These are phyloP conservation scores for Tamandua tetradactyla DNA, from an alignment of 2,797 vertebrate species.

Conservation along the genomic window DNA sequence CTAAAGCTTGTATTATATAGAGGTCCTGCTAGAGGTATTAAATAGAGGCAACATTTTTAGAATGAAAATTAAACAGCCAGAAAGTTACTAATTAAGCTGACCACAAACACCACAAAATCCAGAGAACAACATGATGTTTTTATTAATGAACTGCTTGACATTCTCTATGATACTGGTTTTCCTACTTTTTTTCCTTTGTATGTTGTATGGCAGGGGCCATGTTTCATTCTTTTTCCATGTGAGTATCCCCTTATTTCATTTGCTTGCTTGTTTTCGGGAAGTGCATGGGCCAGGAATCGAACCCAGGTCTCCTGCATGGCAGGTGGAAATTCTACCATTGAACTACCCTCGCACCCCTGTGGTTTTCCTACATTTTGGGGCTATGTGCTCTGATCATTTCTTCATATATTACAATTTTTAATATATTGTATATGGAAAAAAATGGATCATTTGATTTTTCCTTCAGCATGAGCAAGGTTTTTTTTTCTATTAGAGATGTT, in stretches of 20 bases:
- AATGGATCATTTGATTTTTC: too few relatives aligned
- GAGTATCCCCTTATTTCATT: too few relatives aligned
- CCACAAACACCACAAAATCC: not conserved
- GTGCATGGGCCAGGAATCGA: too few relatives aligned
- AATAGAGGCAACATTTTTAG: not conserved
- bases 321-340: too few relatives aligned
- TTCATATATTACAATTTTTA: not conserved
- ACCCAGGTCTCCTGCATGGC: too few relatives aligned
- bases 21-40: too few relatives aligned
- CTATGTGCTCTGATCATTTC: not conserved
- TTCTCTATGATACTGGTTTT: not conserved
- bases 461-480: not conserved
- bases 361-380: not conserved
- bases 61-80: not conserved
- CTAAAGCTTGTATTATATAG: not conserved
- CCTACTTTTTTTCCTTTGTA: too few relatives aligned
- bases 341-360: too few relatives aligned
- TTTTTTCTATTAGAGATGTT: not conserved
- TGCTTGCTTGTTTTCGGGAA: too few relatives aligned
- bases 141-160: not conserved
- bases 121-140: not conserved
- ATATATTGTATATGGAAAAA: not conserved
- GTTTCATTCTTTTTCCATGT: too few relatives aligned
- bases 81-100: not conserved
- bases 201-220: too few relatives aligned